A percentile compares a stretch with the other conserved stretches of the same genome.
Conservation (phyloP, 2,797 vertebrate species). For the Tarsius wallacei region DNA sequence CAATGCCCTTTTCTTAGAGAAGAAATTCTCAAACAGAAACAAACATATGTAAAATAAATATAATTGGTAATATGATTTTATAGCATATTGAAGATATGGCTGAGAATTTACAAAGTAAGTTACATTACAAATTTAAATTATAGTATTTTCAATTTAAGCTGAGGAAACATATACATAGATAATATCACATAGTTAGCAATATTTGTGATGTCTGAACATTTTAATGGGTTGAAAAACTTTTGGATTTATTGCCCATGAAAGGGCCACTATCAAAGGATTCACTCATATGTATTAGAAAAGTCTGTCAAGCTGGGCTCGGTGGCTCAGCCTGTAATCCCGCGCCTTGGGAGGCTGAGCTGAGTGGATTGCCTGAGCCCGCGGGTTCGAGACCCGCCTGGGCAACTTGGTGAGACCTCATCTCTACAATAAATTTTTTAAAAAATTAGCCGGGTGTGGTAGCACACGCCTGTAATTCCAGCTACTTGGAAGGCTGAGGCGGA, state of each 20-base stretch:
- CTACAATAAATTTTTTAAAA: too few relatives aligned
- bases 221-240: conserved; percentile 3
- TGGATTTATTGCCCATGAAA: neutral
- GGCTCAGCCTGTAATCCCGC: too few relatives aligned
- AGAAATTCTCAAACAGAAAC: conserved; percentile 29
- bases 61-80: neutral
- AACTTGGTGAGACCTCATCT: too few relatives aligned
- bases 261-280: neutral
- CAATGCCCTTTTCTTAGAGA: neutral
- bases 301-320: too few relatives aligned
- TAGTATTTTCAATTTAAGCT: conserved; percentile 34
- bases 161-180: neutral
- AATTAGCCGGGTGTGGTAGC: too few relatives aligned
- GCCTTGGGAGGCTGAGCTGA: too few relatives aligned
- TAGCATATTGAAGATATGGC: conserved; percentile 8
- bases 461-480: too few relatives aligned
- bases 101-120: neutral
- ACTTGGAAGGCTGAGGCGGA: too few relatives aligned
- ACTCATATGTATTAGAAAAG: neutral
- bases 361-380: too few relatives aligned
- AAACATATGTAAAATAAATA: neutral
- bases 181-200: neutral
- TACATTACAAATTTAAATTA: conserved; percentile 34
- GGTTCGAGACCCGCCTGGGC: too few relatives aligned
- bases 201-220: conserved; percentile 16